Evolutionary conservation across 2,113 vertebrate species (phyloP), one percentile per base, ranked within the genome.

Genomic region (Nesospiza acunhae): DNA sequence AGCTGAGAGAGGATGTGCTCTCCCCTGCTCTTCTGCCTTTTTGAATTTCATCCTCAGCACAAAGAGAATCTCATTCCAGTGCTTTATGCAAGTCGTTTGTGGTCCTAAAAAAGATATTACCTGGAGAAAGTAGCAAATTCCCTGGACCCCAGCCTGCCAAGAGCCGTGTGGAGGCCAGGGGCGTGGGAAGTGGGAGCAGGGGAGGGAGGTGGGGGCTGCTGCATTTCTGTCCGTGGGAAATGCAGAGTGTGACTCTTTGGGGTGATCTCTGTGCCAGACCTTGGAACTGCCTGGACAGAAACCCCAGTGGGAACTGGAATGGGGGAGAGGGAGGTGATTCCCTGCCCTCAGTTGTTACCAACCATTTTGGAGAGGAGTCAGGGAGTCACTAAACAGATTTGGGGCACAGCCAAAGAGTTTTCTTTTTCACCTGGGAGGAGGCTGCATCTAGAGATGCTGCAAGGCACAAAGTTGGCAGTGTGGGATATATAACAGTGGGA

Each of bases 21-120:
- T 86, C 72, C 31, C 10, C 52, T 74, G 79, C 60, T 67, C 60
- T 46, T 88, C 68, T 60, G 52, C 68, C 28, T 78, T 74, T 70
- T 30, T 88, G 64, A 64, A 49, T 80, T 93, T 92, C 49, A 55
- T n/a, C 64, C 64, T 81, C 39, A 31, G 60, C 90, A 93, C 72
- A 70, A 88, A 87, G 64, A 60, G 89, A 93, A 81, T 75, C 62
- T 75, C 41, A 89, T 84, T 88, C 79, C 83, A 53, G n/a, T 11
- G 44, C 88, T 93, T 78, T 78, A 62, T 75, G 60, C 53, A 63
- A 92, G 68, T 75, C 44, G 3, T 78, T 87, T 21, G 35, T 60
- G 68, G 66, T 72, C 56, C 83, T 91, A 50, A 94, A 93, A 84
- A 92, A 55, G 52, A 84, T 28, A 77, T 72, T 55, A 72, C 47